Base-by-base conservation (phyloP, 2,888 invertebrate species). In the Carabus problematicus region DNA sequence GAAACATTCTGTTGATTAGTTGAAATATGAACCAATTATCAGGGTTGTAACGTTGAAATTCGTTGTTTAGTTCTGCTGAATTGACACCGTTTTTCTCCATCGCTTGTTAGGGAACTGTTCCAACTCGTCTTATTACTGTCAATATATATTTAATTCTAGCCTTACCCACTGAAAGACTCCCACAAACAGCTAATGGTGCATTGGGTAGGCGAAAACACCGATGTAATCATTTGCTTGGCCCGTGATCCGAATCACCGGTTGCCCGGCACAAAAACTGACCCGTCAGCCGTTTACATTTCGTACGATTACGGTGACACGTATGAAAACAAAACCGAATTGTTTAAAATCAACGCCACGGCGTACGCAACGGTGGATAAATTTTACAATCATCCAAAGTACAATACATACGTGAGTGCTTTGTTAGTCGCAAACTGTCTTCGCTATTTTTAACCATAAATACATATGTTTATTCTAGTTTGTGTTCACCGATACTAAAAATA, bases 101-200 rank as follows among this genome's bases (percentile, higher is more conserved):
- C n/a, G n/a, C n/a, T n/a, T n/a, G n/a, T n/a, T n/a, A n/a, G n/a
- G n/a, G n/a, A n/a, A n/a, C n/a, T n/a, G n/a, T n/a, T n/a, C n/a
- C n/a, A n/a, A n/a, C n/a, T n/a, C n/a, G n/a, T n/a, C n/a, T n/a
- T n/a, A n/a, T n/a, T n/a, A n/a, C n/a, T n/a, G n/a, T 29, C 29
- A 29, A 3, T 2, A 29, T 29, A 29, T 29, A 29, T 29, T 29
- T 77, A 9, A 12, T 82, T 84, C 41, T 85, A 95, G 95, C 87
- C 89, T 63, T 90, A 88, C 72, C 84, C 87, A 70, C 84, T 95
- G 18, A 92, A 94, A 82, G 95, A 95, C 82, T 90, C 89, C 72
- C 95, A 96, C 79, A 92, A 93, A 76, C 93, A 94, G 79, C 82
- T 96, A 76, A 91, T 95, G 87, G 94, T 96, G 8, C 94, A 95